Evolutionary conservation across 1,140 invertebrate genomes (phyloP).

Genomic region (Eriosoma lanigerum): DNA sequence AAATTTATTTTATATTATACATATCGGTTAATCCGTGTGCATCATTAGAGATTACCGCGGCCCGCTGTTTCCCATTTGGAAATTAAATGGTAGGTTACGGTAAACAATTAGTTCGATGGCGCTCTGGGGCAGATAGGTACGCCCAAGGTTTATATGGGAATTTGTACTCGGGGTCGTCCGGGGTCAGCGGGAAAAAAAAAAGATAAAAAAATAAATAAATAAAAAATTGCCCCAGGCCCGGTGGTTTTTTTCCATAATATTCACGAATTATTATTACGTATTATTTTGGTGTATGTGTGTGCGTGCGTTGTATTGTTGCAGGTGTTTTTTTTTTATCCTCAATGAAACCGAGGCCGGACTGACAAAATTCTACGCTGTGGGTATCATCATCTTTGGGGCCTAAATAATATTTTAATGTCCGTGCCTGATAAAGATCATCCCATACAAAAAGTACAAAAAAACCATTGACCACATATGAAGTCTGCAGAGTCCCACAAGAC

Average conservation of each 20-base stretch:
- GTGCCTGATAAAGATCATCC: slow-evolving; percentile 44
- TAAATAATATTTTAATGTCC: slow-evolving; percentile 50
- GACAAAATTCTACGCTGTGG: slow-evolving; percentile 34
- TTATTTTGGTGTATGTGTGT: not conserved
- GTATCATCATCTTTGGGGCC: slow-evolving; percentile 42
- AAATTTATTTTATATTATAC: not conserved
- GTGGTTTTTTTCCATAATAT: slow-evolving; percentile 22
- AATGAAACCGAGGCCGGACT: slow-evolving; percentile 15
- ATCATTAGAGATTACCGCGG: slow-evolving; percentile 24
- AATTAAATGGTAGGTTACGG: slow-evolving; percentile 43
- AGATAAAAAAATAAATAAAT: not conserved
- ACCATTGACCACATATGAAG: slow-evolving; percentile 47
- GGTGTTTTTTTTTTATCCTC: slow-evolving; percentile 16
- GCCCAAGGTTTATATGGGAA: slow-evolving; percentile 42
- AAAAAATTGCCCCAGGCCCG: slow-evolving; percentile 10
- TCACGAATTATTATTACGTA: slow-evolving; percentile 29
- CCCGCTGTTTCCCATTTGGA: not conserved
- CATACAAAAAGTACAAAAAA: slow-evolving; percentile 24
- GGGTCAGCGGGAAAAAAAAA: slow-evolving; percentile 5
- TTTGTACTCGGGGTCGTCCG: slow-evolving; percentile 16
- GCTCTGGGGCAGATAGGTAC: slow-evolving; percentile 21
- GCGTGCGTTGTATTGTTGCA: not conserved
- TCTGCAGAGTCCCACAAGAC: slow-evolving; percentile 22
- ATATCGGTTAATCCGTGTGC: slow-evolving; percentile 9
- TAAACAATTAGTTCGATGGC: slow-evolving; percentile 46